A percentile compares a stretch with the other conserved stretches of the same genome.
These are phyloP conservation scores for Actinia equina DNA, from an alignment of 64 coral and sea anemone genomes.

Conservation along the genomic window DNA sequence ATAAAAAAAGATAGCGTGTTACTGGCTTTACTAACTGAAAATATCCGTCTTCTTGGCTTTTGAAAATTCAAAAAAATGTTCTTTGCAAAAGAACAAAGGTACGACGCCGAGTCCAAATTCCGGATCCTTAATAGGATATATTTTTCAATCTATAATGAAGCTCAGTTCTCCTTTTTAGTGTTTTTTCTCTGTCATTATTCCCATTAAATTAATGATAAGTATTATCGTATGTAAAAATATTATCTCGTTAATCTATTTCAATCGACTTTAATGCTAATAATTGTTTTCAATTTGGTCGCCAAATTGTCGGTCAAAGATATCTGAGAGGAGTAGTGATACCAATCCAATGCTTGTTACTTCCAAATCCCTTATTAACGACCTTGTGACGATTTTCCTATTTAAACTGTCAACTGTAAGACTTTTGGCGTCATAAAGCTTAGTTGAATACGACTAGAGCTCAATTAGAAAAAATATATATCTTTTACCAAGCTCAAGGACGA, in stretches of 20 bases:
- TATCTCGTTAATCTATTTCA: not conserved
- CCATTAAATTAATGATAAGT: not conserved
- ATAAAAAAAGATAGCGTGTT: not conserved
- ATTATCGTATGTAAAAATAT: not conserved
- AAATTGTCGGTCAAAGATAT: conserved; percentile 3
- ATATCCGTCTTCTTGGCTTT: not conserved
- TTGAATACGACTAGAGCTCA: not conserved
- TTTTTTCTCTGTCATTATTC: not conserved
- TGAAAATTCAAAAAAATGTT: not conserved
- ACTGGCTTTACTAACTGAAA: not conserved
- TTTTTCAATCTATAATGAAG: not conserved
- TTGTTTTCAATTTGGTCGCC: not conserved
- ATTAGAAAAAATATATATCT: not conserved
- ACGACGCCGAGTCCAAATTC: not conserved
- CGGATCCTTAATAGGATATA: not conserved
- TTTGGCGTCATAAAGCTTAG: not conserved
- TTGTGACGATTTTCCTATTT: not conserved
- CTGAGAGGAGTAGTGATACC: not conserved
- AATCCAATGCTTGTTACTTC: not conserved
- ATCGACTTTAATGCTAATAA: not conserved
- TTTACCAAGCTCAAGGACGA: not conserved
- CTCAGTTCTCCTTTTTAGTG: not conserved
- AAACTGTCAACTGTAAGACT: not conserved
- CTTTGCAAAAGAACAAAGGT: not conserved
- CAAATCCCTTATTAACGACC: not conserved